Percentiles rank a stretch among this genome's conserved stretches.
Conservation (phyloP, 2,113 vertebrate species). For the Panthera uncia region DNA sequence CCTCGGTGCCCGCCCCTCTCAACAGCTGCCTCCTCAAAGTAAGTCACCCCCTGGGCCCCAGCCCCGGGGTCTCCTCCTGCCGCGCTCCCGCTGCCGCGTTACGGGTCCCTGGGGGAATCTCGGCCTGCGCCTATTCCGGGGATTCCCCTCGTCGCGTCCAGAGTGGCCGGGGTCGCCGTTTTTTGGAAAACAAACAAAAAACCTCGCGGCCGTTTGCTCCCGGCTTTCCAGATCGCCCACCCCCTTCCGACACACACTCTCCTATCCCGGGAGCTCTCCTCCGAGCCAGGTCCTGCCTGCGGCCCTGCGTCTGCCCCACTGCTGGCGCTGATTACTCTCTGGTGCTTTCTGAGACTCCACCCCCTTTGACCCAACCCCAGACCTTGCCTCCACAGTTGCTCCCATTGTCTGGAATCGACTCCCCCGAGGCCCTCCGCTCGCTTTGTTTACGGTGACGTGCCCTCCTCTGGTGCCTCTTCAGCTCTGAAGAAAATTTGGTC, state of each 20-base stretch:
- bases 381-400: not conserved
- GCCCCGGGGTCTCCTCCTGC: not conserved
- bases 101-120: not conserved
- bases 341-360: slow-evolving; percentile 47
- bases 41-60: slow-evolving; percentile 31
- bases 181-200: not conserved
- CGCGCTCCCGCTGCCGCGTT: not conserved
- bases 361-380: slow-evolving; percentile 14
- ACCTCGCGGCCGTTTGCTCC: not conserved
- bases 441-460: slow-evolving; percentile 50
- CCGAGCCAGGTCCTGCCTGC: not conserved
- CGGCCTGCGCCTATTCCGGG: not conserved
- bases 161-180: not conserved
- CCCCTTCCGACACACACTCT: fast-evolving
- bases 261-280: fast-evolving
- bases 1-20: slow-evolving; percentile 88
- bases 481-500: not conserved
- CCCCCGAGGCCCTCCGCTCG: not conserved
- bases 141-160: not conserved
- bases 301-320: not conserved
- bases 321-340: fast-evolving
- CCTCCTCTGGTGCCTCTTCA: not conserved
- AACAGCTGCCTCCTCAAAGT: slow-evolving; percentile 87
- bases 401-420: slow-evolving; percentile 54
- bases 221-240: not conserved